phyloP scores from a whole-genome alignment of 2,113 vertebrate genomes.

The Entomyzon cyanotis region DNA sequence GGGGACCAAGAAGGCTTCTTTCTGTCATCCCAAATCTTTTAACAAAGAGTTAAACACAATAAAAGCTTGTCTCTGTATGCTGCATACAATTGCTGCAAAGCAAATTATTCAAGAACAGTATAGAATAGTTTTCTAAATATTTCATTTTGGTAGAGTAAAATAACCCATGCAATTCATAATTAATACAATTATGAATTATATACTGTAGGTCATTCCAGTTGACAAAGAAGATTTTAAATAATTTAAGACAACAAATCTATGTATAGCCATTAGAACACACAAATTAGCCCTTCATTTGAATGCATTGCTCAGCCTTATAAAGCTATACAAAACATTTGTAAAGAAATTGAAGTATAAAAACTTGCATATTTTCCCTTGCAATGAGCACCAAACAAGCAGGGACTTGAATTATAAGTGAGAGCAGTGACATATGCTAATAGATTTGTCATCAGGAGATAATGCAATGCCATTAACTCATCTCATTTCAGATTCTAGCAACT shows the following conservation, averaged over 20 bases:
- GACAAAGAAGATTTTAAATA: slow-evolving; percentile 8
- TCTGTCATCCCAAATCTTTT: neutral
- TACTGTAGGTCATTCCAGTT: neutral
- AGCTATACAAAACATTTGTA: slow-evolving; percentile 7
- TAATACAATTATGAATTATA: neutral
- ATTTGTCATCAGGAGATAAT: slow-evolving; percentile 33
- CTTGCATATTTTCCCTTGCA: slow-evolving; percentile 24
- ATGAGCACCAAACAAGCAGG: slow-evolving; percentile 27
- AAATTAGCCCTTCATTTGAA: slow-evolving; percentile 31
- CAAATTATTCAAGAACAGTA: neutral
- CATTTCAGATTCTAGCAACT: slow-evolving; percentile 35
- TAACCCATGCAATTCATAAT: neutral
- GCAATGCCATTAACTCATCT: slow-evolving; percentile 32
- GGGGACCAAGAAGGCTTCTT: neutral
- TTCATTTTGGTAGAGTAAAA: slow-evolving; percentile 16
- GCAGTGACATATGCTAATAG: slow-evolving; percentile 37
- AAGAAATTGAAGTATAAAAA: slow-evolving; percentile 39
- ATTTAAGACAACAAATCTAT: slow-evolving; percentile 14
- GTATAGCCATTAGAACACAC: neutral
- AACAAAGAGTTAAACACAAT: neutral
- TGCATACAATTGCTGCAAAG: neutral
- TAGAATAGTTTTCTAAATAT: neutral
- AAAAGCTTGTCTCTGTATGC: neutral
- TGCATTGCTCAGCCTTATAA: neutral
- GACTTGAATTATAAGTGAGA: slow-evolving; percentile 21